Percentiles rank a stretch among this genome's conserved stretches.
phyloP scores from a whole-genome alignment of 2,113 vertebrate genomes.

The Neomonachus schauinslandi region DNA sequence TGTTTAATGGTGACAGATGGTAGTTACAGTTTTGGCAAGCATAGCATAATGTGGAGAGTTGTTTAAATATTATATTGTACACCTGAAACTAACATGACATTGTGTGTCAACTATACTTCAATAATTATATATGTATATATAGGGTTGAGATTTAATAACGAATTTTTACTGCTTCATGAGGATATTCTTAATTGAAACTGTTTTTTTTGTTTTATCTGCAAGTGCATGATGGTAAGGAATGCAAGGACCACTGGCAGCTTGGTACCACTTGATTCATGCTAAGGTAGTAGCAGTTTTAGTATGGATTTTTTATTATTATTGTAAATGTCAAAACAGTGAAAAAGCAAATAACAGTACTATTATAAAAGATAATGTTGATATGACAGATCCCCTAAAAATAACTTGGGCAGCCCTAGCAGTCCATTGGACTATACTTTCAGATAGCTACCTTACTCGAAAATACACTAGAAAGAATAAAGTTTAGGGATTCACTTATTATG shows the following conservation, averaged over 20 bases:
- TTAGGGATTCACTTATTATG: background rate
- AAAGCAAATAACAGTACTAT: background rate
- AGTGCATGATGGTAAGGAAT: background rate
- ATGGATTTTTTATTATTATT: background rate
- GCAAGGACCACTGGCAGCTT: background rate
- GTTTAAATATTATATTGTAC: background rate
- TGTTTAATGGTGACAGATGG: background rate
- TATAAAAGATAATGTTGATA: background rate
- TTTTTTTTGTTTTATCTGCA: background rate
- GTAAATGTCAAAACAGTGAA: background rate
- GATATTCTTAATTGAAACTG: background rate
- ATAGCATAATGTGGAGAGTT: background rate
- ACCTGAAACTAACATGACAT: background rate
- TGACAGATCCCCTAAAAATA: background rate
- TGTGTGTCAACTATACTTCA: background rate
- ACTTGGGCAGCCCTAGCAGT: fast-evolving
- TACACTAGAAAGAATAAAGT: background rate
- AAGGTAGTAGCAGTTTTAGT: background rate
- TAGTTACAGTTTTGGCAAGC: background rate
- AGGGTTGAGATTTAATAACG: background rate
- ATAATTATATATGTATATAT: background rate
- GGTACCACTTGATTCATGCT: background rate
- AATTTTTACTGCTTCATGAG: background rate
- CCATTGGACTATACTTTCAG: background rate
- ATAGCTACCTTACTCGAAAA: background rate